Evolutionary conservation across 2,797 vertebrate species (phyloP).

Genomic region (Phylloscopus collybita): DNA sequence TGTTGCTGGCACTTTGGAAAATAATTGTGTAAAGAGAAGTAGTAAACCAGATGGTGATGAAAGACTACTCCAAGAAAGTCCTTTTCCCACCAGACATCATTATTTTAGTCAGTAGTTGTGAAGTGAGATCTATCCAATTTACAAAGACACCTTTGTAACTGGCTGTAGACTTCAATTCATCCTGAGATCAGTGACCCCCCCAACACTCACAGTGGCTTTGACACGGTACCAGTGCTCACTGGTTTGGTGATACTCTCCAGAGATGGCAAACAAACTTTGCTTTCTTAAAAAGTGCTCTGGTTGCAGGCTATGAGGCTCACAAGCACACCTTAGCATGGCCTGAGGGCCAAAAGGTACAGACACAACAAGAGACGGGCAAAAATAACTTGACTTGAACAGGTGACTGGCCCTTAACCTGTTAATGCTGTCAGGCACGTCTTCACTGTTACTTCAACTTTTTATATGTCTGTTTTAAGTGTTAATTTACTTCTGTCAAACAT

Average conservation of each 20-base stretch:
- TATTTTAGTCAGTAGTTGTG: background rate
- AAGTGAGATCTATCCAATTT: background rate
- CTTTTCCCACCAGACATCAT: background rate
- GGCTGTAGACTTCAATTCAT: background rate
- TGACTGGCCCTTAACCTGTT: background rate
- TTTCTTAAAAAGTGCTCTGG: background rate
- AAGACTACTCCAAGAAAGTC: background rate
- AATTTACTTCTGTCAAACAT: background rate
- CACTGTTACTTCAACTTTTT: background rate
- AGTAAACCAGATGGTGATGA: background rate
- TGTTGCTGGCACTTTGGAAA: background rate
- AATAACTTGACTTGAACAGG: background rate
- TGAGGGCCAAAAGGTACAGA: background rate
- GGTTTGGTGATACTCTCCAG: background rate
- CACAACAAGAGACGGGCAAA: background rate
- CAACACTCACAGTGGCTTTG: background rate
- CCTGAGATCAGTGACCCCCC: too few species aligned
- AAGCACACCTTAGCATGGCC: background rate
- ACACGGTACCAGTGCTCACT: accelerated
- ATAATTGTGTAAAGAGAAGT: background rate
- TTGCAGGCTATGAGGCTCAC: background rate
- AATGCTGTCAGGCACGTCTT: background rate
- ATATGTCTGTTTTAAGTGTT: background rate
- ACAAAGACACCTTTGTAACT: background rate
- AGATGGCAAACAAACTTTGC: background rate